Base-by-base conservation (phyloP, 2,888 invertebrate species). In the Celastrina argiolus region DNA sequence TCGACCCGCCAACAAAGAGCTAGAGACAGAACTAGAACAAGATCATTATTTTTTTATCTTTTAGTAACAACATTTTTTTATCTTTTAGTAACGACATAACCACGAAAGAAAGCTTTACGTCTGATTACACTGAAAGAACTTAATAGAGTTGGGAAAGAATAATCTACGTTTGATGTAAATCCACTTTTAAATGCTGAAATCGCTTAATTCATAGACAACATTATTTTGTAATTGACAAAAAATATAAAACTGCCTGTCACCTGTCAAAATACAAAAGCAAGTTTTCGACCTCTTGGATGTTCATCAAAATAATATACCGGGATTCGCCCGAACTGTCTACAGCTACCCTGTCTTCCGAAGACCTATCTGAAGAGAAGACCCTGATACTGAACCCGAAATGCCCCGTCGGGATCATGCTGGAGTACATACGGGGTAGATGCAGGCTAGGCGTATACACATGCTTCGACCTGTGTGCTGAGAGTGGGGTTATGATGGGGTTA, bases 371-470 rank as follows among this genome's bases (percentile, higher is more conserved):
- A 0, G 89, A 89, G 71, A 87, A 83, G 73, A 78, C 75, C 0
- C 65, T 90, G 10, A 74, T 90, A 16, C 85, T 90, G 0, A 89
- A 90, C 76, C 90, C 90, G 0, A 74, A 80, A 34, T 88, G 90
- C 41, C 83, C 80, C 0, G 82, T 88, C 1, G 74, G 90, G 42
- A 80, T 88, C 6, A 85, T 91, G 84, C 74, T 90, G 70, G 90
- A 90, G 71, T 88, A 85, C 67, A 87, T 90, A 8, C 73, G 90
- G 69, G 86, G 84, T 74, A 81, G 78, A 66, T 90, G 88, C 71
- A 79, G 74, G n/a, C 73, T 88, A 10, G 88, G 85, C 0, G 68
- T 70, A 0, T 84, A 74, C 69, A 83, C 88, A 0, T 72, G 78
- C 56, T 91, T 88, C 68, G 90, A 91, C 58, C 68, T 91, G 31